These are phyloP conservation scores for Hydrophis major DNA, from an alignment of 2,797 vertebrate genomes.

Conservation along the genomic window DNA sequence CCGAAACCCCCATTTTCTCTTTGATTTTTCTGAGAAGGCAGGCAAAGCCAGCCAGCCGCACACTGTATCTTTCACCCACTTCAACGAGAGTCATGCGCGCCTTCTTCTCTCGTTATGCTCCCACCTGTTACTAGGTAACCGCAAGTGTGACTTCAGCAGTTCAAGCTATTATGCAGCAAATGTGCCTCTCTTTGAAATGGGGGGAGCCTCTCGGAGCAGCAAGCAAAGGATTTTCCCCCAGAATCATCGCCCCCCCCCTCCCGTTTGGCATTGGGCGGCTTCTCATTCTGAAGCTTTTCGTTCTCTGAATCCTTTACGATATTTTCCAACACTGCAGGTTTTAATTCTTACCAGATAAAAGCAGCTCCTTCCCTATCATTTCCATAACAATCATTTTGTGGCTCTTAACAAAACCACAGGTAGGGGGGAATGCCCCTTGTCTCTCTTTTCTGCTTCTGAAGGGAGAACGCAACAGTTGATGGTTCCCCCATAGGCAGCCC, in stretches of 20 bases:
- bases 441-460: neutral
- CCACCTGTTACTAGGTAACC: constrained; percentile 61
- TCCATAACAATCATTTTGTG: neutral
- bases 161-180: constrained; percentile 40
- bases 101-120: constrained; percentile 53
- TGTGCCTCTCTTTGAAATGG: constrained; percentile 46
- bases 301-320: neutral
- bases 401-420: neutral
- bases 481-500: neutral
- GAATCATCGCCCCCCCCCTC: neutral
- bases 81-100: constrained; percentile 56
- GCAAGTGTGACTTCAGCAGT: constrained; percentile 40
- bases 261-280: constrained; percentile 19
- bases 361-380: neutral
- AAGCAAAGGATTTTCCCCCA: constrained; percentile 38
- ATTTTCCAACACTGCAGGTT: neutral
- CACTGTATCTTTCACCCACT: constrained; percentile 53
- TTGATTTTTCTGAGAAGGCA: constrained; percentile 27
- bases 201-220: constrained; percentile 44
- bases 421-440: neutral
- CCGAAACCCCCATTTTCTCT: constrained; percentile 37
- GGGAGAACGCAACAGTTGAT: neutral
- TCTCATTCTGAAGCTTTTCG: neutral
- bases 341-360: neutral
- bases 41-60: constrained; percentile 43